phyloP scores from a whole-genome alignment of 2,888 invertebrate genomes.

The Herminia tarsipennalis region DNA sequence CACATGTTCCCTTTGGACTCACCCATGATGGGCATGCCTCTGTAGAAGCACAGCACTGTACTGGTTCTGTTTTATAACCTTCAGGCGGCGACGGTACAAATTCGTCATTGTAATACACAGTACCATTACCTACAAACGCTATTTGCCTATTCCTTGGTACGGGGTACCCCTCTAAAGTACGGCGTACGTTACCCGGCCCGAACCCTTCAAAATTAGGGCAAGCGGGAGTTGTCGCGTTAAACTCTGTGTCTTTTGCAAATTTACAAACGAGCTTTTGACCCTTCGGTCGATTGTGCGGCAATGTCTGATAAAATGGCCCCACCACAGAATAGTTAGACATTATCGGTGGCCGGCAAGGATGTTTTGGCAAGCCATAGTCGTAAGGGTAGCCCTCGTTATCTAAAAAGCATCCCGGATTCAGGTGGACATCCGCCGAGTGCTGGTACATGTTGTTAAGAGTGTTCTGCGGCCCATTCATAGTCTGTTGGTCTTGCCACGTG shows the following conservation, averaged over 20 bases:
- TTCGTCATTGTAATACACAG: slow-evolving; percentile 82
- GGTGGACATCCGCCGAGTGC: slow-evolving; percentile 90
- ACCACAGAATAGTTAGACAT: slow-evolving; percentile 77
- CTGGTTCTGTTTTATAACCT: slow-evolving; percentile 87
- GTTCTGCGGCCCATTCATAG: slow-evolving; percentile 83
- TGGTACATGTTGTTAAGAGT: slow-evolving; percentile 83
- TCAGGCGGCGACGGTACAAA: slow-evolving; percentile 90
- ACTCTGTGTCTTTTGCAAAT: slow-evolving; percentile 81
- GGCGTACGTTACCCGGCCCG: slow-evolving; percentile 87
- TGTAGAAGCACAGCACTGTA: slow-evolving; percentile 75
- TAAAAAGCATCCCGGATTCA: slow-evolving; percentile 91
- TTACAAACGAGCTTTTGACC: slow-evolving; percentile 81
- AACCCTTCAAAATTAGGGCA: slow-evolving; percentile 78
- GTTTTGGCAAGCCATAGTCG: slow-evolving; percentile 91
- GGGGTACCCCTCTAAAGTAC: slow-evolving; percentile 93
- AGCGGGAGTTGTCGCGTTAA: slow-evolving; percentile 68
- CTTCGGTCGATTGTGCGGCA: slow-evolving; percentile 90
- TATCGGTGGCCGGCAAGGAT: slow-evolving; percentile 78
- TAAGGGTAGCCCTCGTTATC: slow-evolving; percentile 93
- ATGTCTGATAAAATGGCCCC: slow-evolving; percentile 89
- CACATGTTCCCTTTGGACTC: slow-evolving; percentile 82
- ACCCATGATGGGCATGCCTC: slow-evolving; percentile 78
- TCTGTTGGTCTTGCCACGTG: slow-evolving; percentile 84
- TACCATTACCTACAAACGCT: slow-evolving; percentile 78
- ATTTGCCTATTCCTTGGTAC: slow-evolving; percentile 83